Percentiles rank a stretch among this genome's conserved stretches.
These are phyloP conservation scores for Boleophthalmus pectinirostris DNA, from an alignment of 2,113 vertebrate species.

Conservation along the genomic window DNA sequence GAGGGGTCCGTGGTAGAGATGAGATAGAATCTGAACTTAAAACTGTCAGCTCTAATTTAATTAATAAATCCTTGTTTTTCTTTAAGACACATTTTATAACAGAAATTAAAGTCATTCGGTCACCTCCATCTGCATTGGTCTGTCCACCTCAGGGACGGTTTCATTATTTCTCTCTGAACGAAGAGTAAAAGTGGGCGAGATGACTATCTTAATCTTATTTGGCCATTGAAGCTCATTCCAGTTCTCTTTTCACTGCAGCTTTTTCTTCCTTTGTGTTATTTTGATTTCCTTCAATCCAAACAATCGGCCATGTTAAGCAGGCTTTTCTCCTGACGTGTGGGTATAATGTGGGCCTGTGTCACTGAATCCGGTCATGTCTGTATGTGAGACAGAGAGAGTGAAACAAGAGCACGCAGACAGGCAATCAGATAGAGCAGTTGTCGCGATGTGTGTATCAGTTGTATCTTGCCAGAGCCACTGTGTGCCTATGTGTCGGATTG, in stretches of 20 bases:
- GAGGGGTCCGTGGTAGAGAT: neutral
- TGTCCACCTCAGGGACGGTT: slow-evolving; percentile 66
- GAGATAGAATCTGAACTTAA: neutral
- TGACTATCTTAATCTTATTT: slow-evolving; percentile 77
- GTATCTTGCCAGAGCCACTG: slow-evolving; percentile 46
- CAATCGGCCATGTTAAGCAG: slow-evolving; percentile 19
- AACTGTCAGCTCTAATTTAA: neutral
- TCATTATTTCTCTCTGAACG: slow-evolving; percentile 72
- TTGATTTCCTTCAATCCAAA: slow-evolving; percentile 21
- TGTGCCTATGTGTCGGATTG: slow-evolving; percentile 31
- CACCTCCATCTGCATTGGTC: slow-evolving; percentile 49
- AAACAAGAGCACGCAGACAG: slow-evolving; percentile 55
- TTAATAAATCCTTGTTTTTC: neutral
- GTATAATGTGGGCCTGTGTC: slow-evolving; percentile 20
- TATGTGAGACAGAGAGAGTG: slow-evolving; percentile 30
- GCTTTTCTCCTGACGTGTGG: neutral
- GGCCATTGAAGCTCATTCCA: slow-evolving; percentile 58
- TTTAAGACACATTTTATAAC: neutral
- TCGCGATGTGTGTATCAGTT: slow-evolving; percentile 57
- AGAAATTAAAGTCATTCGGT: slow-evolving; percentile 7
- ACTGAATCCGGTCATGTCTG: slow-evolving; percentile 24
- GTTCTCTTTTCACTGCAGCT: slow-evolving; percentile 30
- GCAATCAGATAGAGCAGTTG: slow-evolving; percentile 61
- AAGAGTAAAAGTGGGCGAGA: slow-evolving; percentile 69
- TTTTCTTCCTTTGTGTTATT: slow-evolving; percentile 23